A percentile compares a stretch with the other conserved stretches of the same genome.
These are phyloP conservation scores for Melitaea cinxia DNA, from an alignment of 1,140 invertebrate genomes.

Conservation along the genomic window DNA sequence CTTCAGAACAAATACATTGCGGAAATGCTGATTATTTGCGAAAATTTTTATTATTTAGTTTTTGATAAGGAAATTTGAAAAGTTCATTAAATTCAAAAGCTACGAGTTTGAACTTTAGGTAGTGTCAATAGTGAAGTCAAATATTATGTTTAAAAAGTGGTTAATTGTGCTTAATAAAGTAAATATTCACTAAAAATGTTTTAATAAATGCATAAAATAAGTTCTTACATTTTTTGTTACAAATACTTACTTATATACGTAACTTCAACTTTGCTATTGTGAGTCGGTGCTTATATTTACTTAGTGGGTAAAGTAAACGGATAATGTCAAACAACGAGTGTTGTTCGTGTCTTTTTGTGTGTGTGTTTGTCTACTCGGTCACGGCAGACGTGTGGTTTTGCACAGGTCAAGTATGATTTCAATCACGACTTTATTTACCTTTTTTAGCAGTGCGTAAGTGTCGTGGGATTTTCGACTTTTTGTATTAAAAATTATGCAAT, in stretches of 20 bases:
- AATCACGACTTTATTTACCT: slow-evolving; percentile 55
- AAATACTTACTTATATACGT: neutral
- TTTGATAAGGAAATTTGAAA: neutral
- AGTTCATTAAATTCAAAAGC: too few relatives aligned
- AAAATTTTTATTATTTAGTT: neutral
- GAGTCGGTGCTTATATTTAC: slow-evolving; percentile 38
- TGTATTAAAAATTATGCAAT: neutral
- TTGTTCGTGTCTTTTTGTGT: slow-evolving; percentile 63
- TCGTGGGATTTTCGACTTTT: slow-evolving; percentile 27
- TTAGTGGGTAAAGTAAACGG: slow-evolving; percentile 68
- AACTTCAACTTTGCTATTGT: slow-evolving; percentile 17
- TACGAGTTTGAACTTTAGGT: too few relatives aligned
- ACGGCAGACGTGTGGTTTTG: slow-evolving; percentile 74
- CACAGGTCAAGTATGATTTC: slow-evolving; percentile 66
- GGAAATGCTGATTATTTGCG: neutral
- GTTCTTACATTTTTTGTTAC: neutral
- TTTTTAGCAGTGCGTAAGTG: slow-evolving; percentile 44
- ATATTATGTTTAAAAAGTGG: too few relatives aligned
- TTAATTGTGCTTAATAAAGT: too few relatives aligned
- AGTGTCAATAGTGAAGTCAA: too few relatives aligned
- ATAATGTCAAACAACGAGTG: slow-evolving; percentile 71
- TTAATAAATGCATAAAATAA: neutral
- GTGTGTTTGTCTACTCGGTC: slow-evolving; percentile 70
- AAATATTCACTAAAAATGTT: neutral
- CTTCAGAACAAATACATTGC: neutral